These are phyloP conservation scores for Carassius carassius DNA, from an alignment of 2,113 vertebrate species.

Conservation along the genomic window DNA sequence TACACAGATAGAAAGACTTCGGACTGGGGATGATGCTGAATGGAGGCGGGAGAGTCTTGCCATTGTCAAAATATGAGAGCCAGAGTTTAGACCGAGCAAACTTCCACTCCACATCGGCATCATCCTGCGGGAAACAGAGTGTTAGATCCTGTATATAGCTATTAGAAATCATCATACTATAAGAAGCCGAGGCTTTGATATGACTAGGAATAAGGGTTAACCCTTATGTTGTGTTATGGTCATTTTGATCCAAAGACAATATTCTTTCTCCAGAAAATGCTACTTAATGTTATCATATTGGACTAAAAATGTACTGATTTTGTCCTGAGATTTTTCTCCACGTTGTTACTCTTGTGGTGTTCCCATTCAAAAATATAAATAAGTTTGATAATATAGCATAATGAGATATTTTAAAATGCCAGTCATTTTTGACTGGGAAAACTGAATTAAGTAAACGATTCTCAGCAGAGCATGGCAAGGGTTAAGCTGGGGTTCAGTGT, in stretches of 20 bases:
- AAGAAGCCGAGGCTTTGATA: too few relatives aligned
- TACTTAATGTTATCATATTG: background rate
- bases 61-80: constrained; percentile 88
- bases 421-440: background rate
- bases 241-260: background rate
- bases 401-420: too few relatives aligned
- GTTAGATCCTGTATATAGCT: background rate
- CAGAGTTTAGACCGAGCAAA: constrained; percentile 89
- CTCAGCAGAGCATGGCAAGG: background rate
- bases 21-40: constrained; percentile 89
- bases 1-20: constrained; percentile 84
- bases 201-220: too few relatives aligned
- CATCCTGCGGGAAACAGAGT: constrained; percentile 73
- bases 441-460: background rate
- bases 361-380: too few relatives aligned
- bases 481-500: background rate
- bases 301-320: background rate
- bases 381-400: too few relatives aligned
- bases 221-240: background rate
- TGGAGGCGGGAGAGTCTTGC: constrained; percentile 86
- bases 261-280: background rate
- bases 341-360: too few relatives aligned
- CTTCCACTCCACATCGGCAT: constrained; percentile 90
- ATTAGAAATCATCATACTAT: background rate
- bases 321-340: background rate